Conservation (phyloP, 37 sponge, comb jelly and placozoan species). For the Chondrosia reniformis region DNA sequence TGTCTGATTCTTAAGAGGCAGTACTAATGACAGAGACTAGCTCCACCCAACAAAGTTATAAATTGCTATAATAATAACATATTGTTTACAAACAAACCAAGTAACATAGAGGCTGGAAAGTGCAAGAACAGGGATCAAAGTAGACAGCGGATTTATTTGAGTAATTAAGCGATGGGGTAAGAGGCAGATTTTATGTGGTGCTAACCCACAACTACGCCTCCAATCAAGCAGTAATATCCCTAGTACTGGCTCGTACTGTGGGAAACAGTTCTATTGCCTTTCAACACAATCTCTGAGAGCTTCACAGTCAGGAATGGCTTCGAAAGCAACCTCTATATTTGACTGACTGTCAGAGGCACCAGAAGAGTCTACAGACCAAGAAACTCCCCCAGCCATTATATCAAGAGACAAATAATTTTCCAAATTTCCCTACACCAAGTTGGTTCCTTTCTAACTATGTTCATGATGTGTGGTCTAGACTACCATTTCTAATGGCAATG, state of each 20-base stretch:
- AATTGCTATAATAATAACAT: too few relatives aligned
- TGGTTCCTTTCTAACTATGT: conserved; percentile 14
- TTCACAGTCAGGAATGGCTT: conserved; percentile 33
- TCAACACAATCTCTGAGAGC: not conserved
- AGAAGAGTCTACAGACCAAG: not conserved
- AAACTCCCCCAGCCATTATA: not conserved
- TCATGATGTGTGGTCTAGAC: conserved; percentile 25
- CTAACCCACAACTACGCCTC: conserved; percentile 17
- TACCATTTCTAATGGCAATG: conserved; percentile 28
- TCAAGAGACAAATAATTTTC: not conserved
- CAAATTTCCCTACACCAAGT: not conserved
- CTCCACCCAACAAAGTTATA: too few relatives aligned
- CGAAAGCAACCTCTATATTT: conserved; percentile 8
- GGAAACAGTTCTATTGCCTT: conserved; percentile 29
- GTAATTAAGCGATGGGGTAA: conserved; percentile 1
- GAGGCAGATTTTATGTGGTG: conserved; percentile 17
- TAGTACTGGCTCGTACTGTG: not conserved
- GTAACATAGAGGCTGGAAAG: too few relatives aligned
- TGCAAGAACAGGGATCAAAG: too few relatives aligned
- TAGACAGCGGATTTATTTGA: too few relatives aligned
- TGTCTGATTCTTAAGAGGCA: too few relatives aligned
- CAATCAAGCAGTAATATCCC: conserved; percentile 6
- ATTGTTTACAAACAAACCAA: too few relatives aligned
- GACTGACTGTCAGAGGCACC: conserved; percentile 31
- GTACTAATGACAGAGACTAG: too few relatives aligned